Evolutionary conservation across 1,140 invertebrate species (phyloP).

Genomic region (Mizuhopecten yessoensis): DNA sequence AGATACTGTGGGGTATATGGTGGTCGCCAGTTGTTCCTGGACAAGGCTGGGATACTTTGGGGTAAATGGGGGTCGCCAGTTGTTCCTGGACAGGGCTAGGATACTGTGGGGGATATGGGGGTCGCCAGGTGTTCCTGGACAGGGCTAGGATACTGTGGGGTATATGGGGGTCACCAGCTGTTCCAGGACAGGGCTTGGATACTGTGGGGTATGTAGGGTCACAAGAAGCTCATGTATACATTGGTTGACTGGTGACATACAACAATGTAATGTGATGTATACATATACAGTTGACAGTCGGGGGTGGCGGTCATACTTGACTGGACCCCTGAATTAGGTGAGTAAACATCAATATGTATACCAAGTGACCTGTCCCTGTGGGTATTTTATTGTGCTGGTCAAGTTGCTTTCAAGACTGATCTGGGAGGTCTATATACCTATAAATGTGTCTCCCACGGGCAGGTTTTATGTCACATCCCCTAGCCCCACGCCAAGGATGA

Average conservation of each 20-base stretch:
- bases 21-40: too few species aligned
- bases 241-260: not conserved
- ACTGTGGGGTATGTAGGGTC: not conserved
- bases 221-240: not conserved
- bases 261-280: too few species aligned
- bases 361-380: not conserved
- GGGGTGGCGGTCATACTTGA: constrained; percentile 16
- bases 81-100: too few species aligned
- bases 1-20: too few species aligned
- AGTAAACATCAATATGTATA: not conserved
- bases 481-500: constrained; percentile 20
- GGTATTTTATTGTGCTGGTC: constrained; percentile 4
- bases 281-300: not conserved
- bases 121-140: too few species aligned
- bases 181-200: too few species aligned
- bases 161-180: too few species aligned
- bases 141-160: too few species aligned
- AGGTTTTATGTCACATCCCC: constrained; percentile 13
- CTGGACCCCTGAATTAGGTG: not conserved
- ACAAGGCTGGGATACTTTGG: too few species aligned
- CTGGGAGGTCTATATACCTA: not conserved
- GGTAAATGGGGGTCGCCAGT: too few species aligned
- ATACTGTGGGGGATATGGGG: too few species aligned
- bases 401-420: not conserved
- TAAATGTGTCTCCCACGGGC: not conserved